Base-by-base conservation (phyloP, 1,140 invertebrate genomes). In the Neodiprion virginianus region DNA sequence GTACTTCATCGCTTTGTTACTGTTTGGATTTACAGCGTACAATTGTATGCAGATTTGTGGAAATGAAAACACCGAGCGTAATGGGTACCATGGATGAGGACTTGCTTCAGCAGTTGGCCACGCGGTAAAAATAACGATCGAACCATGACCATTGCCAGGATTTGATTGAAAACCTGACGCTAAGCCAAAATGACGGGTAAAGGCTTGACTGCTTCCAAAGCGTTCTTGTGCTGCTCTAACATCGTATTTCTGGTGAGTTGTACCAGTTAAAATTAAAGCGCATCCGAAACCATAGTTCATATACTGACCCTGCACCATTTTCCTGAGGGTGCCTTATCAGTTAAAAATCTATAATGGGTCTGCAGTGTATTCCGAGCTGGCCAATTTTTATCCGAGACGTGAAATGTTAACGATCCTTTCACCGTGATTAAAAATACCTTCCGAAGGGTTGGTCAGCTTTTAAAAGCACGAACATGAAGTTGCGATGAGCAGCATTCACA, bases 221-320 rank as follows among this genome's bases (percentile, higher is more conserved):
- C 82, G 17, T 88, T 87, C 70, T 82, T 88, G 74, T 88, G 85
- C 67, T 88, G 85, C 65, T 83, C 85, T 67, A 88, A 88, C 79
- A 79, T 88, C 14, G 76, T 88, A 11, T 88, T 88, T 72, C 78
- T 88, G 80, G 87, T 88, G 40, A 86, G 86, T 84, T 61, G 4
- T 61, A 40, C 28, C 0, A 40, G 28, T 40, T 40, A 40, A 40
- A 40, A 40, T 40, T 40, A 40, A 2, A 2, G 28, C 28, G 5
- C 28, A 40, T 40, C 28, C 1, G 28, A 40, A 40, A 2, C 28
- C 5, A 40, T 40, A 40, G 28, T 40, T 40, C 5, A 40, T 40
- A 40, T 40, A 40, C 28, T 40, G 28, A 40, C 28, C 28, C 28
- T 40, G 5, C 28, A 40, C 28, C 28, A 2, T 40, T 40, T 40